phyloP scores from a whole-genome alignment of 2,797 vertebrate genomes.

The Sardinella longiceps region DNA sequence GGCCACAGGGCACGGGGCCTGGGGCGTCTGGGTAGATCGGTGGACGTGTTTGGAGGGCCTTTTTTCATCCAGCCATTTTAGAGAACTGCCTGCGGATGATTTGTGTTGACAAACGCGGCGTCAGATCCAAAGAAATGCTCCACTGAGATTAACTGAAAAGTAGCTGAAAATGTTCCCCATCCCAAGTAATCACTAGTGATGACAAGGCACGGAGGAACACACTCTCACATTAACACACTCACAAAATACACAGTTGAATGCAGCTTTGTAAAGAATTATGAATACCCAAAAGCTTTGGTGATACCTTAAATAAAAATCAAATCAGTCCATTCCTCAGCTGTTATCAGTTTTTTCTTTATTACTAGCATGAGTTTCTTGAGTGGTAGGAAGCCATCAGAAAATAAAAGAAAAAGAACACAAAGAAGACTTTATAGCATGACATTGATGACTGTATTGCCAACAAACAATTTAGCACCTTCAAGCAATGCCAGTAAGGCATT shows the following conservation, averaged over 20 bases:
- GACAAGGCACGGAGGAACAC: neutral
- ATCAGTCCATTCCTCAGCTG: neutral
- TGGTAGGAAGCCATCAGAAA: too few species aligned
- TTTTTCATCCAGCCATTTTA: slow-evolving; percentile 18
- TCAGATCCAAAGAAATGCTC: slow-evolving; percentile 32
- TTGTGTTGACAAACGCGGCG: slow-evolving; percentile 30
- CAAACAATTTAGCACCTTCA: too few species aligned
- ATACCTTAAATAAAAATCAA: neutral
- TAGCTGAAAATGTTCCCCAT: slow-evolving; percentile 7
- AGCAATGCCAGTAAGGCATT: too few species aligned
- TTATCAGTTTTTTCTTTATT: neutral
- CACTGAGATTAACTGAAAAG: slow-evolving; percentile 28
- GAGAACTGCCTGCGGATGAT: slow-evolving; percentile 17
- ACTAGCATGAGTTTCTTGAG: too few species aligned
- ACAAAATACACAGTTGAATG: neutral
- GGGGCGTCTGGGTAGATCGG: slow-evolving; percentile 23
- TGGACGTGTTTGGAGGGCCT: slow-evolving; percentile 25
- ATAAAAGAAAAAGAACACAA: too few species aligned
- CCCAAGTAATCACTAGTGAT: slow-evolving; percentile 1
- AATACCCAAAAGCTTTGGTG: neutral
- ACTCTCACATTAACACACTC: slow-evolving; percentile 2
- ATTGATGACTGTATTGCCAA: too few species aligned
- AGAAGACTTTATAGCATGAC: too few species aligned
- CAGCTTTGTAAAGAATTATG: neutral
- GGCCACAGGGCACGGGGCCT: slow-evolving; percentile 16